A percentile compares a stretch with the other conserved stretches of the same genome.
These are phyloP conservation scores for Beris morrisii DNA, from an alignment of 2,888 invertebrate species.

Conservation along the genomic window DNA sequence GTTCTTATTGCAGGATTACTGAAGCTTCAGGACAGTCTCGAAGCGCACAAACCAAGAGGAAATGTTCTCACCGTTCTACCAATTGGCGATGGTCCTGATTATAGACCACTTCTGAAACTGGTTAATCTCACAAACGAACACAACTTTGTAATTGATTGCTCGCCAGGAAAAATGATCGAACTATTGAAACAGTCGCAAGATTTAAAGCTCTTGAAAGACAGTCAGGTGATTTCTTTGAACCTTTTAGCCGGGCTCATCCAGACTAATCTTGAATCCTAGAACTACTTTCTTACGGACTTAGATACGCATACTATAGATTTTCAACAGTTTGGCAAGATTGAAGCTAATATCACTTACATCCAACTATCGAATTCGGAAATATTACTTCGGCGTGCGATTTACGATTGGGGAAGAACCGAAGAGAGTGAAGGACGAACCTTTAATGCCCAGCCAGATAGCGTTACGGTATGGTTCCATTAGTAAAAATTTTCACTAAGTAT, in stretches of 20 bases:
- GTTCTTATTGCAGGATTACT: constrained; percentile 45
- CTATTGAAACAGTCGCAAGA: constrained; percentile 71
- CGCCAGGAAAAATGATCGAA: constrained; percentile 64
- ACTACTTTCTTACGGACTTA: constrained; percentile 58
- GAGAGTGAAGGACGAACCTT: constrained; percentile 17
- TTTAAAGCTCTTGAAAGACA: constrained; percentile 39
- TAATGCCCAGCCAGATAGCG: constrained; percentile 10
- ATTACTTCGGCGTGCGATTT: constrained; percentile 59
- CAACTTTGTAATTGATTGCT: constrained; percentile 77
- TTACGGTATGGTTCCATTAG: constrained; percentile 8
- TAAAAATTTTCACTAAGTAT: too few species aligned
- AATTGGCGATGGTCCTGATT: constrained; percentile 59
- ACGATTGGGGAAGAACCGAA: constrained; percentile 56
- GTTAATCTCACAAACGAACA: constrained; percentile 70
- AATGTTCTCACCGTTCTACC: constrained; percentile 71
- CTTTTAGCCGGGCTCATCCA: constrained; percentile 40
- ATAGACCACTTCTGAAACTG: constrained; percentile 73
- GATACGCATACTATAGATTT: constrained; percentile 69
- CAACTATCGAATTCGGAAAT: constrained; percentile 53
- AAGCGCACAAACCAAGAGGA: constrained; percentile 65
- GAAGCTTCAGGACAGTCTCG: constrained; percentile 21
- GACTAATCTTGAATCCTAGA: constrained; percentile 38
- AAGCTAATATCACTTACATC: constrained; percentile 72
- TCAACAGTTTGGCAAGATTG: constrained; percentile 61
- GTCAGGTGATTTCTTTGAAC: constrained; percentile 45